Base-by-base conservation (phyloP, 2,113 vertebrate genomes). In the Grus americana region DNA sequence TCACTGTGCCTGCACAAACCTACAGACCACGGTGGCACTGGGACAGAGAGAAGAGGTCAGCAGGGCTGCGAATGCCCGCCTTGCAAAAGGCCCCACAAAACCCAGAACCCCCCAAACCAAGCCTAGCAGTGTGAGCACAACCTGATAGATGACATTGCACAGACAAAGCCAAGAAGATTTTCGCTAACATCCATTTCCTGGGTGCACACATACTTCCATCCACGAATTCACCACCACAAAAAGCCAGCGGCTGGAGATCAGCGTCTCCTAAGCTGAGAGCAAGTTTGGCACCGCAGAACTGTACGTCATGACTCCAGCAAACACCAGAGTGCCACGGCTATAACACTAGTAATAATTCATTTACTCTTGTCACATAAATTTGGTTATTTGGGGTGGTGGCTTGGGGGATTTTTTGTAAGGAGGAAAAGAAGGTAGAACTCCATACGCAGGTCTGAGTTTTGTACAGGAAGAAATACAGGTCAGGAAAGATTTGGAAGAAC, bases 251-350 rank as follows among this genome's bases (percentile, higher is more conserved):
- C 76, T 22, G 68, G 7, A 66, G 57, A 29, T 15, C 1, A 10
- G 44, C 49, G 34, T 7, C 70, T 67, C 65, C 74, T 3, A 5
- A 30, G 2, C 29, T 7, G 18, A 10, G 11, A 1, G 1, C 0
- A 13, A 13, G 46, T 11, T 10, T 8, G 26, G 40, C 18, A 20
- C 38, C 7, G 2, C 54, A 20, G 15, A 18, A 7, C n/a, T 0
- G 26, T 15, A 30, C 12, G 27, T 26, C 30, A 7, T 4, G 10
- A 2, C 42, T 7, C 9, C 67, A 61, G 38, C 30, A 44, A 32
- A 74, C 2, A 4, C 30, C 70, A 7, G 34, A 8, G 40, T 0
- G 11, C 20, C n/a, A 3, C 0, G 3, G 13, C 18, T 29, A 1
- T 0, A 17, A 26, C 32, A 13, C 29, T 10, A 4, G n/a, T 30